Conservation (phyloP, 2,797 vertebrate genomes). For the Serranus cabrilla region DNA sequence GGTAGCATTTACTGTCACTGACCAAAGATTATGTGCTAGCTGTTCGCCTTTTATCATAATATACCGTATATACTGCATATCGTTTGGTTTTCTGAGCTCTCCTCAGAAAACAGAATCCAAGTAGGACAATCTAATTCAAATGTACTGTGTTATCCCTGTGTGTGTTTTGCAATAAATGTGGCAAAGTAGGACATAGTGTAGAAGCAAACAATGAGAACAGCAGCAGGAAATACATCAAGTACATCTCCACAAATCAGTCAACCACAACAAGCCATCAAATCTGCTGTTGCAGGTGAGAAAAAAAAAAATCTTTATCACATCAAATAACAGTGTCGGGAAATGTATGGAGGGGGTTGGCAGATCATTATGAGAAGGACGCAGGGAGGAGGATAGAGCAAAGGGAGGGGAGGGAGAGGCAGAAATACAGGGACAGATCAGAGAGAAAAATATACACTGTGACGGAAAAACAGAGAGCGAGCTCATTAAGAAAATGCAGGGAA, state of each 20-base stretch:
- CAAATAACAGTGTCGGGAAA: constrained; percentile 44
- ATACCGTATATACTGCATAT: not conserved
- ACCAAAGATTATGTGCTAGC: not conserved
- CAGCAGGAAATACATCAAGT: constrained; percentile 41
- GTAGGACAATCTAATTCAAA: not conserved
- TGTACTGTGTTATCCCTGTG: not conserved
- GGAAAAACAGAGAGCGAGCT: constrained; percentile 47
- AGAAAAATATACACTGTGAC: constrained; percentile 37
- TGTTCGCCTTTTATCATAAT: not conserved
- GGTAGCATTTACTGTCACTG: not conserved
- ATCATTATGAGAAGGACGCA: constrained; percentile 55
- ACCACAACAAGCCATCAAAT: constrained; percentile 48
- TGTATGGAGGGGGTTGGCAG: constrained; percentile 16
- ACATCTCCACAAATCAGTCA: constrained; percentile 34
- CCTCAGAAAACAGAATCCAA: constrained; percentile 4
- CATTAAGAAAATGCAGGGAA: constrained; percentile 58
- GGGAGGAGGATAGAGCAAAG: constrained; percentile 7
- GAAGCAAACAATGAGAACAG: constrained; percentile 18
- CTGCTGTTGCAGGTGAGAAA: constrained; percentile 31
- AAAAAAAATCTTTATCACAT: constrained; percentile 41
- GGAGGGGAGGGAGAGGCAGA: constrained; percentile 13
- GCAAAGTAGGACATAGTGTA: constrained; percentile 16
- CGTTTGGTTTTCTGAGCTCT: not conserved
- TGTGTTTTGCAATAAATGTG: not conserved
- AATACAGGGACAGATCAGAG: constrained; percentile 53